Conservation (phyloP, 1,140 invertebrate genomes). For the Choristoneura fumiferana region DNA sequence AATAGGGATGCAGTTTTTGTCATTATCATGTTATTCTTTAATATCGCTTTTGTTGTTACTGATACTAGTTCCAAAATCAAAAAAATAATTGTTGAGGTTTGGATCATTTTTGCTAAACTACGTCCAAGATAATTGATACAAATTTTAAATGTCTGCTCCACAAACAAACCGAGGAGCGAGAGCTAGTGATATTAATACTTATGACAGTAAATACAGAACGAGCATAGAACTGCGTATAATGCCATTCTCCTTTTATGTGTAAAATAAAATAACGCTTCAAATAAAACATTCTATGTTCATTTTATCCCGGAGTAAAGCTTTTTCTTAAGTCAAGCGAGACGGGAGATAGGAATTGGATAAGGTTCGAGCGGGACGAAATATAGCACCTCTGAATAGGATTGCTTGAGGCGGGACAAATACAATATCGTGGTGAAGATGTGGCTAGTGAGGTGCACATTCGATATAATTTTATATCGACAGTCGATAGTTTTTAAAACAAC, state of each 20-base stretch:
- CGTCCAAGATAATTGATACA: no score
- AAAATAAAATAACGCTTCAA: conserved; percentile 14
- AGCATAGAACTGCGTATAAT: not conserved
- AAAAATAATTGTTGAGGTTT: no score
- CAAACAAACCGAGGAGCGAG: no score
- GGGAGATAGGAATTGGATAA: not conserved
- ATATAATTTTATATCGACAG: not conserved
- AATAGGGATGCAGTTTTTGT: no score
- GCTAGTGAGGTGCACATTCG: not conserved
- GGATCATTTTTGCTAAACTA: no score
- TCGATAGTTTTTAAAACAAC: no score
- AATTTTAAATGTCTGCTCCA: no score
- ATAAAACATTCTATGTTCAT: conserved; percentile 10
- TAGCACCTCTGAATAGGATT: conserved; percentile 15
- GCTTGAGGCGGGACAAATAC: conserved; percentile 8
- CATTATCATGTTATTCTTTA: no score
- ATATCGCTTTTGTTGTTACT: no score
- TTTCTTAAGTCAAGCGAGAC: not conserved
- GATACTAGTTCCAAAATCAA: no score
- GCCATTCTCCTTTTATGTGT: conserved; percentile 4
- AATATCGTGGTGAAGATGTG: conserved; percentile 6
- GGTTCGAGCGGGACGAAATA: not conserved
- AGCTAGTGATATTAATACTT: no score
- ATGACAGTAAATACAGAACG: no score
- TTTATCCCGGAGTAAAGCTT: conserved; percentile 14